Evolutionary conservation across 2,113 vertebrate species (phyloP), one percentile per base, ranked within the genome.

Genomic region (Pterocles orientalis): DNA sequence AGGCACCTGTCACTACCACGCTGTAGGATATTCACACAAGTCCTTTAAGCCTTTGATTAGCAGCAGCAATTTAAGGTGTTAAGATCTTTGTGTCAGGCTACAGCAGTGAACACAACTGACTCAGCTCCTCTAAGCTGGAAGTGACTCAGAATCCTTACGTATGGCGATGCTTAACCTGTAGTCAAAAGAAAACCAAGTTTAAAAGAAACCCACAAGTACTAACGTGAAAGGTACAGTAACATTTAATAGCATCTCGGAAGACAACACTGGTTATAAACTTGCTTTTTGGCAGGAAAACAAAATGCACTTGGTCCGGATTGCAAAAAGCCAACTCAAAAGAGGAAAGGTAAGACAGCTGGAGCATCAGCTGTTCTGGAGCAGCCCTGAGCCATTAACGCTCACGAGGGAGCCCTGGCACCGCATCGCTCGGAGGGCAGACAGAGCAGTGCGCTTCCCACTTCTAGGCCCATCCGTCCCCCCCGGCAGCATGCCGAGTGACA

Each of bases 201-300:
- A 43, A 92, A 84, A 83, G 62, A 80, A 88, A 95, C 1, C n/a
- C 92, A 87, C 31, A 0, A 61, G 73, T 20, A 25, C 31, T 1
- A 0, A 21, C 0, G 7, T 33, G 81, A 93, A 95, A 97, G 96
- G 94, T 97, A 93, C 94, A 95, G 92, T 97, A 95, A 97, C 95
- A 88, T 97, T 97, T 97, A 97, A 97, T 97, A 96, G 97, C 96
- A 97, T 97, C 92, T 96, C 19, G 3, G 88, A 97, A 96, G 96
- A 97, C 94, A 94, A 93, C 88, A 92, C 68, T 34, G 56, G 87
- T 95, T 95, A 97, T 92, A 97, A 94, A 96, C 81, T 96, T 36
- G 83, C 91, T 96, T 97, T 97, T 96, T 97, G 97, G 96, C 96
- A 96, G 95, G 88, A 94, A 94, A 95, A 96, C 61, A 94, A 96